A percentile compares a stretch with the other conserved stretches of the same genome.
Evolutionary conservation across 2,797 vertebrate genomes (phyloP).

Genomic region (Channallabes apus): DNA sequence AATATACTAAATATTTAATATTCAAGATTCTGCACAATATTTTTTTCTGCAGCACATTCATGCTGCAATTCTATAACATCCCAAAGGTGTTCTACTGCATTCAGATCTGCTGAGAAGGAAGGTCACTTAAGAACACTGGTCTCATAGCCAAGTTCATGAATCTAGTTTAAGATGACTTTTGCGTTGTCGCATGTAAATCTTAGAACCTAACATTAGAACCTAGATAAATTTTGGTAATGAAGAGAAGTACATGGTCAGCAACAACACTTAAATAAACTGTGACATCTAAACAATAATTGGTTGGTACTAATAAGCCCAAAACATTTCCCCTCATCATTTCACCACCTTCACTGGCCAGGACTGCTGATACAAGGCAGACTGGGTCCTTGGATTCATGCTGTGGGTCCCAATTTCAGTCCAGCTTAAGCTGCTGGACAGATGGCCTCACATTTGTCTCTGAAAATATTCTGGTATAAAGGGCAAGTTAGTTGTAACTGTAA

Average conservation of each 20-base stretch:
- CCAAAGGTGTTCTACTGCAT: background rate
- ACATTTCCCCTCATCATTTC: background rate
- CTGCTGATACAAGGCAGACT: background rate
- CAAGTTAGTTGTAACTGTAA: no score
- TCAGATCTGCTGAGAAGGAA: background rate
- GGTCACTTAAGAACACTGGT: no score
- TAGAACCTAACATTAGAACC: background rate
- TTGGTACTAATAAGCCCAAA: background rate
- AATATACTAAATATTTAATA: no score
- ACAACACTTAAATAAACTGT: no score
- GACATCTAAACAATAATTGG: no score
- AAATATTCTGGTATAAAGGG: background rate
- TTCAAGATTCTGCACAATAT: no score
- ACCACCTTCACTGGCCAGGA: background rate
- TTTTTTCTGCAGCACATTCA: no score
- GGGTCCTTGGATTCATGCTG: background rate
- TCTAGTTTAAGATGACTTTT: background rate
- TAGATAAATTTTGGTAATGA: background rate
- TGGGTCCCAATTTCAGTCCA: background rate
- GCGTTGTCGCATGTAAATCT: background rate
- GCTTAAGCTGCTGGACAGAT: background rate
- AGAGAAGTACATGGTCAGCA: no score
- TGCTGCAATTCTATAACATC: background rate
- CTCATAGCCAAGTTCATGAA: background rate
- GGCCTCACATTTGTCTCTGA: background rate